Evolutionary conservation across 2,113 vertebrate species (phyloP).

Genomic region (Xiphophorus maculatus): DNA sequence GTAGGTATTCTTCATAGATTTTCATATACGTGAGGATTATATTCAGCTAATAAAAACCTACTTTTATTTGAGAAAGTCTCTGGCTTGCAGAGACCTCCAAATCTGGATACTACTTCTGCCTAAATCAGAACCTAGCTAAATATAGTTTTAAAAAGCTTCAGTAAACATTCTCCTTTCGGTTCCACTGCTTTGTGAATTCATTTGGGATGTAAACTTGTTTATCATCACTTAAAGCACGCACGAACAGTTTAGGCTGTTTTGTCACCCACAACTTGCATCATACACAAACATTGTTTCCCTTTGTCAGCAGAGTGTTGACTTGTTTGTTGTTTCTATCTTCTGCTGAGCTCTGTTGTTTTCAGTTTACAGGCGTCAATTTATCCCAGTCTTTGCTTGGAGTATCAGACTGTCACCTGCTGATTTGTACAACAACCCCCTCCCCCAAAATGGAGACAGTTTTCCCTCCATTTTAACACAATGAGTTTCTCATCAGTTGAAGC

Average conservation of each 20-base stretch:
- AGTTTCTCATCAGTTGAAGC: constrained; percentile 29
- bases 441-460: constrained; percentile 24
- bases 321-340: constrained; percentile 14
- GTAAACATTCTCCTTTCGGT: constrained; percentile 13
- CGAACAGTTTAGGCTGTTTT: constrained; percentile 30
- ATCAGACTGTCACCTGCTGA: constrained; percentile 9
- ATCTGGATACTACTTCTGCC: neutral
- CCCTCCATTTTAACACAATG: constrained; percentile 15
- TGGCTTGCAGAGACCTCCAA: neutral
- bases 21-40: neutral
- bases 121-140: constrained; percentile 5
- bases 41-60: neutral
- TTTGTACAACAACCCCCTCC: neutral
- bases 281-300: constrained; percentile 17
- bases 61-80: neutral
- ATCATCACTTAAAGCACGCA: constrained; percentile 21
- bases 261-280: constrained; percentile 23
- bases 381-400: constrained; percentile 21
- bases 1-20: neutral
- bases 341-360: constrained; percentile 17
- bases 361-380: constrained; percentile 10
- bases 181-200: constrained; percentile 12
- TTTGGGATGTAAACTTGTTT: constrained; percentile 44
- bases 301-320: constrained; percentile 30
- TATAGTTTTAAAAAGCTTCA: constrained; percentile 6